Percentiles rank a stretch among this genome's conserved stretches.
Evolutionary conservation across 2,113 vertebrate species (phyloP).

Genomic region (Sinocyclocheilus grahami): DNA sequence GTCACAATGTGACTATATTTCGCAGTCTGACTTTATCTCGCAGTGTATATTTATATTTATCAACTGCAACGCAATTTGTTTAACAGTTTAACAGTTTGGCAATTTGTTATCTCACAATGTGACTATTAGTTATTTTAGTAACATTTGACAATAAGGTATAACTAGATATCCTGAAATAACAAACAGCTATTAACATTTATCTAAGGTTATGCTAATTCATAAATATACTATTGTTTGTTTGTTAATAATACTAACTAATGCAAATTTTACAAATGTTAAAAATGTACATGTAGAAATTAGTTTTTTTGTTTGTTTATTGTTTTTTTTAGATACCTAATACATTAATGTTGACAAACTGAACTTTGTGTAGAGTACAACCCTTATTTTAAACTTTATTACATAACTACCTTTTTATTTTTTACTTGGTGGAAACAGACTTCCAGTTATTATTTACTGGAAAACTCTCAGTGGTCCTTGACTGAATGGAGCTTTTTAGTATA

Average conservation of each 20-base stretch:
- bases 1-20: not conserved
- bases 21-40: not conserved
- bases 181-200: not conserved
- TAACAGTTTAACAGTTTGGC: not conserved
- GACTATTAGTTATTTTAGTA: not conserved
- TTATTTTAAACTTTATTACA: not conserved
- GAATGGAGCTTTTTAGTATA: not conserved
- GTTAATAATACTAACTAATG: not conserved
- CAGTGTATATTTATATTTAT: not conserved
- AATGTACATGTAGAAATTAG: not conserved
- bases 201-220: not conserved
- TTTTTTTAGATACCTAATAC: not conserved
- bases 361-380: not conserved
- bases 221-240: conserved; percentile 1
- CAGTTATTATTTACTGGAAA: not conserved
- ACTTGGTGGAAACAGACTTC: not conserved
- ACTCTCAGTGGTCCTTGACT: not conserved
- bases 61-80: not conserved
- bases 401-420: not conserved
- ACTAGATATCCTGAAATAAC: not conserved
- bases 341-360: not conserved
- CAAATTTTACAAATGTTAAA: not conserved
- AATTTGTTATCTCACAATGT: not conserved
- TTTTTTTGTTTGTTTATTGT: no score
- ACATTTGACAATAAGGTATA: not conserved